A percentile compares a stretch with the other conserved stretches of the same genome.
Evolutionary conservation across 2,888 invertebrate genomes (phyloP).

Genomic region (Phlogophora meticulosa): DNA sequence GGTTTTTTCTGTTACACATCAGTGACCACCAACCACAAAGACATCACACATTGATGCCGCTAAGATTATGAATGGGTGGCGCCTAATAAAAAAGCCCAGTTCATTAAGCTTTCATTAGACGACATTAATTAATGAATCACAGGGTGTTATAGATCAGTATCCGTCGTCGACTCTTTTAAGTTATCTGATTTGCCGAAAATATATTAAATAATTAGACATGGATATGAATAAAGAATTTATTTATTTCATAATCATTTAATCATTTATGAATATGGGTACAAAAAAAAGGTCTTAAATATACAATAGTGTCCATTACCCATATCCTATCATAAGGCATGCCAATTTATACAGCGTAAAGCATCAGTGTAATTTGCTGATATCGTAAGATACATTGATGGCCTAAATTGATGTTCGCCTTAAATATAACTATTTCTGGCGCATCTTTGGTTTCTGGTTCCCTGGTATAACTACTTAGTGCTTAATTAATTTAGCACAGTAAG

Average conservation of each 20-base stretch:
- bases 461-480: too few relatives aligned
- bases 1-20: slow-evolving; percentile 30
- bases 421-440: too few relatives aligned
- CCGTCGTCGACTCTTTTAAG: slow-evolving; percentile 33
- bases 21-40: slow-evolving; percentile 43
- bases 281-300: too few relatives aligned
- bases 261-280: too few relatives aligned
- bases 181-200: slow-evolving; percentile 39
- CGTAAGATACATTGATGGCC: too few relatives aligned
- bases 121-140: slow-evolving; percentile 43
- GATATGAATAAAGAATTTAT: slow-evolving; percentile 18
- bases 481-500: background rate
- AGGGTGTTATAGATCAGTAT: slow-evolving; percentile 6
- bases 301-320: too few relatives aligned
- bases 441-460: too few relatives aligned
- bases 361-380: too few relatives aligned
- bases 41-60: slow-evolving; percentile 55
- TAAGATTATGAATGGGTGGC: slow-evolving; percentile 56
- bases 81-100: slow-evolving; percentile 53
- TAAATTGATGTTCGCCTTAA: too few relatives aligned
- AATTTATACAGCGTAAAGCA: too few relatives aligned
- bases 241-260: too few relatives aligned
- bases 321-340: too few relatives aligned
- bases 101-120: slow-evolving; percentile 59
- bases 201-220: background rate